Percentiles rank a stretch among this genome's conserved stretches.
Conservation (phyloP, 2,797 vertebrate species). For the Paratrypauchen microcephalus region DNA sequence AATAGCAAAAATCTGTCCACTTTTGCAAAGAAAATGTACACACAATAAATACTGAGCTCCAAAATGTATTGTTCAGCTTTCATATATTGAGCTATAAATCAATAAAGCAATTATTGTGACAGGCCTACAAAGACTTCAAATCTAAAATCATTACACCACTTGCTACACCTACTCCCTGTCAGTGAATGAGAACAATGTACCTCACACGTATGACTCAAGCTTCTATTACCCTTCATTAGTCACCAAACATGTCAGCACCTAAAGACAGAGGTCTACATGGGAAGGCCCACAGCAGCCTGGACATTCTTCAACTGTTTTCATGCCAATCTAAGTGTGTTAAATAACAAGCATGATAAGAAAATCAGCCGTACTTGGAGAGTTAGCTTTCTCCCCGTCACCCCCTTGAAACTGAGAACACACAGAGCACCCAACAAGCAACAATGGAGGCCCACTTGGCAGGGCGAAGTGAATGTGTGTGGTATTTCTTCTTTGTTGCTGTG, state of each 20-base stretch:
- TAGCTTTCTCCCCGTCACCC: not conserved
- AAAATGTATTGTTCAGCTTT: too few relatives aligned
- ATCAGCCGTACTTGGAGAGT: not conserved
- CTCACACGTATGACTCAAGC: conserved; percentile 41
- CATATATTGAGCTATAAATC: too few relatives aligned
- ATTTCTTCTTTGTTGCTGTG: conserved; percentile 27
- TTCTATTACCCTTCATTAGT: conserved; percentile 32
- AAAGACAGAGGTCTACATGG: conserved; percentile 28
- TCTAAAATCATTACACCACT: not conserved
- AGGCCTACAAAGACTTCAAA: too few relatives aligned
- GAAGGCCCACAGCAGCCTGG: conserved; percentile 33
- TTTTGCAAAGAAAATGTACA: too few relatives aligned
- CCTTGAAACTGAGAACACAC: conserved; percentile 1
- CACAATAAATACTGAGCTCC: too few relatives aligned
- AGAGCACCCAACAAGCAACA: conserved; percentile 11
- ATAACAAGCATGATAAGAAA: conserved; percentile 10
- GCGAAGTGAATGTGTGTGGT: conserved; percentile 6
- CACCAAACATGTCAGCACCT: conserved; percentile 39
- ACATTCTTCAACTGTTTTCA: conserved; percentile 29
- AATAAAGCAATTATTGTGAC: too few relatives aligned
- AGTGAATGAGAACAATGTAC: conserved; percentile 20
- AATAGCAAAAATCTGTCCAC: too few relatives aligned
- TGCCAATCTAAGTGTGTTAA: conserved; percentile 12
- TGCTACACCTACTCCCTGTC: conserved; percentile 32
- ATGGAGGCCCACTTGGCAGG: conserved; percentile 10